Evolutionary conservation across 2,113 vertebrate species (phyloP), one percentile per base, ranked within the genome.

Genomic region (Calcarius ornatus): DNA sequence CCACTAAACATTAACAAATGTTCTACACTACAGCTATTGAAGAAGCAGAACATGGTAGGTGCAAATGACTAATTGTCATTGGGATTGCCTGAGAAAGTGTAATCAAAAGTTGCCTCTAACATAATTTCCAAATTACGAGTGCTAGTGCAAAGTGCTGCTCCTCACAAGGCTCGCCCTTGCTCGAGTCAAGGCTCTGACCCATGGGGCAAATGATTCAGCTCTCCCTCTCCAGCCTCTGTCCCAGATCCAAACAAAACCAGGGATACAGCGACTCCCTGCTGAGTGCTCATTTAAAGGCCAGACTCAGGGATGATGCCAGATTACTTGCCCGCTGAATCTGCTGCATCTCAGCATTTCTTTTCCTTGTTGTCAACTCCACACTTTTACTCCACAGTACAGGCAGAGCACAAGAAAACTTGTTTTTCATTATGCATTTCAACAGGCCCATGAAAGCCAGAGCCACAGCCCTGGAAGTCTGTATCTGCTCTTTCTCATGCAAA

Each of bases 401-500:
- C 54, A 77, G 50, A 76, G 38, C 16, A 57, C n/a, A 68, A 65
- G 82, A 48, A 86, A 95, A 60, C 42, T 91, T 86, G 89, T 9
- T 72, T 91, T 96, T 93, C 88, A 89, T 95, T 92, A 90, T 2
- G 70, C 82, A 63, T 93, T 95, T 94, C 93, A 93, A 80, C 90
- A 90, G 85, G 43, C 35, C 56, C 42, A 5, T 5, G 59, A 71
- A 91, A 92, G 68, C 78, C 42, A 38, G 45, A 90, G 91, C 30
- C 1, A 2, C 66, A 73, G 70, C 48, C 59, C 14, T 63, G 66
- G 57, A 73, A 86, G n/a, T 25, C 37, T 33, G 81, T 25, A 31
- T 94, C 93, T 96, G 93, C 47, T 95, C 75, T 93, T 93, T 88
- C 82, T 95, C 92, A 80, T 23, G 71, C 33, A 31, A 80, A 94